Conservation (phyloP, 2,113 vertebrate species). For the Sebastes schlegelii region DNA sequence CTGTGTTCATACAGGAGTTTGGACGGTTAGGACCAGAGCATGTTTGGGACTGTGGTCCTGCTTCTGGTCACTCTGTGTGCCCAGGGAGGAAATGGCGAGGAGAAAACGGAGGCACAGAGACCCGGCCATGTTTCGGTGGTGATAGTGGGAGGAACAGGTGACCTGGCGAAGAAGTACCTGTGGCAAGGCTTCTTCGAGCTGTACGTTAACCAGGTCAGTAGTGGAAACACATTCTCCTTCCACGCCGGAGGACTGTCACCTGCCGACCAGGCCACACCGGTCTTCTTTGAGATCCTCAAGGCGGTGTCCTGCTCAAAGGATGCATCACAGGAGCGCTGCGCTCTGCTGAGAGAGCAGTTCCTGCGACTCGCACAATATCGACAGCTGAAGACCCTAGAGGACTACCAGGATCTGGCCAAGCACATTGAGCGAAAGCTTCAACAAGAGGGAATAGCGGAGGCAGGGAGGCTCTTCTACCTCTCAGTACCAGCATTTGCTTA, state of each 20-base stretch:
- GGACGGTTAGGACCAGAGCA: conserved; percentile 73
- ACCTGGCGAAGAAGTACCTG: conserved; percentile 94
- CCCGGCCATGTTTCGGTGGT: conserved; percentile 91
- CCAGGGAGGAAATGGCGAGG: conserved; percentile 56
- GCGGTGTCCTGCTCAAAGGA: conserved; percentile 84
- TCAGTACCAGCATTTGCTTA: conserved; percentile 94
- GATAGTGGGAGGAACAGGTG: conserved; percentile 92
- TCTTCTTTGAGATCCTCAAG: conserved; percentile 89
- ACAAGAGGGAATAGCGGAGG: conserved; percentile 87
- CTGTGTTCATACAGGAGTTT: conserved; percentile 58
- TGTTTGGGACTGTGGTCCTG: conserved; percentile 70
- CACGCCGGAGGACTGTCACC: conserved; percentile 86
- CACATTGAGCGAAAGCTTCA: conserved; percentile 81
- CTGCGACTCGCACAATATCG: conserved; percentile 88
- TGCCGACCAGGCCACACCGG: conserved; percentile 76
- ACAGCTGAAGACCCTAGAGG: conserved; percentile 85
- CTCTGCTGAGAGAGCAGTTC: conserved; percentile 90
- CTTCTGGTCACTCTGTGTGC: conserved; percentile 79
- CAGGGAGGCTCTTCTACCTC: conserved; percentile 94
- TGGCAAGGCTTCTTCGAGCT: conserved; percentile 96
- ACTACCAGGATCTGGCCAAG: conserved; percentile 85
- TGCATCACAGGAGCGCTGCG: conserved; percentile 81
- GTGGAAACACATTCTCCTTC: conserved; percentile 91
- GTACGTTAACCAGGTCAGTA: conserved; percentile 87
- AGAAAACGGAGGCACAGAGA: conserved; percentile 57